Conservation (phyloP, 2,113 vertebrate species). For the Pseudolaguvia tuberculata region DNA sequence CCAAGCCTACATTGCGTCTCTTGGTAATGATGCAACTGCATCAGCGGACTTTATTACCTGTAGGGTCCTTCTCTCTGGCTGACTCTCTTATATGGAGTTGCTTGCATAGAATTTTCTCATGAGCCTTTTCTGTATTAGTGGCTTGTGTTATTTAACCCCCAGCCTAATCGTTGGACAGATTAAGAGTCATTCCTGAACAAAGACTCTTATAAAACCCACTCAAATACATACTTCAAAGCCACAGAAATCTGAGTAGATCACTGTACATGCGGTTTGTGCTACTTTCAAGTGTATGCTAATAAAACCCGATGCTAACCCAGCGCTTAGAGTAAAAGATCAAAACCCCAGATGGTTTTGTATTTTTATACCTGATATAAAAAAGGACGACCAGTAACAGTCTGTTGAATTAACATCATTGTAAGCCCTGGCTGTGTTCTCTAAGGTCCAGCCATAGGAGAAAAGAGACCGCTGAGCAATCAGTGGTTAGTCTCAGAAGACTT, state of each 20-base stretch:
- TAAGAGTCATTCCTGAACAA: background rate
- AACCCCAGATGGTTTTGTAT: background rate
- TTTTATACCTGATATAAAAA: background rate
- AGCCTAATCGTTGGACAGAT: too few species aligned
- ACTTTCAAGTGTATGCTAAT: background rate
- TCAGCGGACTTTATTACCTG: constrained; percentile 59
- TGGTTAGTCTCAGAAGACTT: background rate
- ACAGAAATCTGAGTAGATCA: background rate
- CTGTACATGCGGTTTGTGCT: background rate
- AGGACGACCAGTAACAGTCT: background rate
- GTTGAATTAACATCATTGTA: background rate
- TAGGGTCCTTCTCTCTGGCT: constrained; percentile 39
- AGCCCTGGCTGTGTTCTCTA: constrained; percentile 5
- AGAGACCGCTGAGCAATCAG: background rate
- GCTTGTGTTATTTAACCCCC: background rate
- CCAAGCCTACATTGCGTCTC: constrained; percentile 45
- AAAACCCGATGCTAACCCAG: background rate
- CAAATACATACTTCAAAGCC: background rate
- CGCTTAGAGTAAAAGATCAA: background rate
- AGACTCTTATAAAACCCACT: background rate
- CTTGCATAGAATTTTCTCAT: background rate
- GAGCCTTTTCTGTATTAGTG: background rate
- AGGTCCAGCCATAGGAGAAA: constrained; percentile 10
- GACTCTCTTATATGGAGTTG: constrained; percentile 35
- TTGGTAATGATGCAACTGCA: constrained; percentile 58